phyloP scores from a whole-genome alignment of 2,888 invertebrate genomes.

The Andrena praecox region DNA sequence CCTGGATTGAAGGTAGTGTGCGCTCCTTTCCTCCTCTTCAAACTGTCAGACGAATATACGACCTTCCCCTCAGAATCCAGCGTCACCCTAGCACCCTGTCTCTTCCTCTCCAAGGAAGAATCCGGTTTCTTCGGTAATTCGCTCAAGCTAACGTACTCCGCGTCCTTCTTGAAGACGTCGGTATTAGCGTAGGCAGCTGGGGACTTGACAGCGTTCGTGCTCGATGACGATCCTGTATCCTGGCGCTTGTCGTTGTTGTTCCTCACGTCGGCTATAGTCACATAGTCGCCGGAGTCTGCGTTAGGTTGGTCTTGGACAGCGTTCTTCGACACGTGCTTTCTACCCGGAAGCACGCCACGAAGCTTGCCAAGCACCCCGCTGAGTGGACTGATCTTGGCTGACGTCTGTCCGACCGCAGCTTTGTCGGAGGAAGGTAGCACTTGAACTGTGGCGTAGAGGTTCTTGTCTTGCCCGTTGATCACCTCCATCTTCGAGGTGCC shows the following conservation, averaged over 20 bases:
- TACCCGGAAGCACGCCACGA: constrained; percentile 85
- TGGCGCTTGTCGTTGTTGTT: constrained; percentile 90
- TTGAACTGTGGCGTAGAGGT: constrained; percentile 83
- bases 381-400: constrained; percentile 86
- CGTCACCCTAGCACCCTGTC: constrained; percentile 92
- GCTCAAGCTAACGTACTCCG: constrained; percentile 93
- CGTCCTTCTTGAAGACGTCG: constrained; percentile 89
- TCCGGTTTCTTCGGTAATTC: constrained; percentile 89
- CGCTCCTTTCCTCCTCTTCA: constrained; percentile 91
- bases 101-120: constrained; percentile 86
- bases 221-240: constrained; percentile 63
- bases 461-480: constrained; percentile 83
- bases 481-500: constrained; percentile 84
- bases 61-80: constrained; percentile 95
- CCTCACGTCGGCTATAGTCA: constrained; percentile 93
- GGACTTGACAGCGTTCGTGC: constrained; percentile 63
- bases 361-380: constrained; percentile 91
- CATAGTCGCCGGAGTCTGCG: constrained; percentile 91
- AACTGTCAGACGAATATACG: constrained; percentile 94
- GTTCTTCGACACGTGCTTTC: constrained; percentile 74
- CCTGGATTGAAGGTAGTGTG: constrained; percentile 96
- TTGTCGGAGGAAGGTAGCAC: constrained; percentile 72
- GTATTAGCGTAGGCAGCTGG: constrained; percentile 87
- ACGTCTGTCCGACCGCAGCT: constrained; percentile 48
- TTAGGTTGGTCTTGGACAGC: constrained; percentile 62